Conservation (phyloP, 2,888 invertebrate genomes). For the Bibio marci region DNA sequence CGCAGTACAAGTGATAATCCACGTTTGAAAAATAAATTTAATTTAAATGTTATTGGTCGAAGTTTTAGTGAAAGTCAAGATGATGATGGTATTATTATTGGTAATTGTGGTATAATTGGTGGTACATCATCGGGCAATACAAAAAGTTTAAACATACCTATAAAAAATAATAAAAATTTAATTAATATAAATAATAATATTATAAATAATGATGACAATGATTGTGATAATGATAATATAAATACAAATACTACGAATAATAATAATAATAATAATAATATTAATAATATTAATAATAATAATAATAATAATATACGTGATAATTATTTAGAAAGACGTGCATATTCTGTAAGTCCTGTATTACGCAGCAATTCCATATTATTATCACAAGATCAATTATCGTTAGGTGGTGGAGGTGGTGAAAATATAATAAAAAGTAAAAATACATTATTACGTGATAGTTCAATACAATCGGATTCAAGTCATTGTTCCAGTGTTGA, state of each 20-base stretch:
- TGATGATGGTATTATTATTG: conserved; percentile 3
- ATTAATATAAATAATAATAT: no score
- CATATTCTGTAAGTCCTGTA: conserved; percentile 4
- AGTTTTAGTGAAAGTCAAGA: conserved; percentile 12
- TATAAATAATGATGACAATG: no score
- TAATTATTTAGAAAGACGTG: conserved; percentile 1
- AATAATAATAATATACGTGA: conserved; percentile 2
- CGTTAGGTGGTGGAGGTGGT: conserved; percentile 17
- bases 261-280: no score
- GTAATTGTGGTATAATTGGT: neutral
- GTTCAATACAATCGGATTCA: conserved; percentile 31
- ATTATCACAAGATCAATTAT: neutral
- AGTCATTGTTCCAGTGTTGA: conserved; percentile 64
- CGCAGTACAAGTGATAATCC: conserved; percentile 6
- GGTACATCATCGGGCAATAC: neutral
- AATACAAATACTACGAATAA: neutral
- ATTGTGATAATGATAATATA: no score
- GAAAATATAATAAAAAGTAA: conserved; percentile 15
- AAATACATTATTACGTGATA: conserved; percentile 33
- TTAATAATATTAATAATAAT: neutral
- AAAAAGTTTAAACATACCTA: no score
- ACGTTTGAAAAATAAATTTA: conserved; percentile 6
- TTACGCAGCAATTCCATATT: neutral
- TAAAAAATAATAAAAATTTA: no score
- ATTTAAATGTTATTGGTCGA: conserved; percentile 11